Evolutionary conservation across 2,888 invertebrate species (phyloP).

Genomic region (Pediacus dermestoides): DNA sequence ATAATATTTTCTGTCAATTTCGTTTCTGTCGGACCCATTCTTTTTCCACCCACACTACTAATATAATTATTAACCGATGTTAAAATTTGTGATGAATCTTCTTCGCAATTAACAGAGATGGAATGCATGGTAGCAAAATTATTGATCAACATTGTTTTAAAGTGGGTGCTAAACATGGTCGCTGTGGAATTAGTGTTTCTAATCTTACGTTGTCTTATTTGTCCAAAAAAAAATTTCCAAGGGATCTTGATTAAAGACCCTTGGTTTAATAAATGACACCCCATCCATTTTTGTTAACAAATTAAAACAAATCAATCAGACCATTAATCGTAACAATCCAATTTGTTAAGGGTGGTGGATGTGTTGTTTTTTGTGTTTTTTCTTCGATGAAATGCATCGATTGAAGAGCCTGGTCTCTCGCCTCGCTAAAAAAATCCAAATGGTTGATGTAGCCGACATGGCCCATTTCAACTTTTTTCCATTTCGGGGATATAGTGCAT

Average conservation of each 20-base stretch:
- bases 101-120: conserved; percentile 12
- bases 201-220: conserved; percentile 11
- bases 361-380: neutral
- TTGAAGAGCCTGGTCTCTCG: neutral
- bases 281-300: neutral
- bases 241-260: conserved; percentile 13
- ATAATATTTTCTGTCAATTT: neutral
- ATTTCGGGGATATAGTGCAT: neutral
- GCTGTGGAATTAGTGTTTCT: conserved; percentile 12
- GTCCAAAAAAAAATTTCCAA: conserved; percentile 16
- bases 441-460: neutral
- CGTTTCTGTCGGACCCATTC: too few relatives aligned
- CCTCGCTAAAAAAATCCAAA: conserved; percentile 8
- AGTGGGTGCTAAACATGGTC: conserved; percentile 7
- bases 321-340: conserved; percentile 10
- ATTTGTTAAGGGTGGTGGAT: conserved; percentile 10
- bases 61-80: too few relatives aligned
- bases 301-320: conserved; percentile 5
- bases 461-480: conserved; percentile 10
- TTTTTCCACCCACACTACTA: too few relatives aligned
- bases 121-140: conserved; percentile 12
- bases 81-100: too few relatives aligned
- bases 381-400: conserved; percentile 8
- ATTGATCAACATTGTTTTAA: conserved; percentile 15
- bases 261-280: conserved; percentile 6